A percentile compares a stretch with the other conserved stretches of the same genome.
phyloP scores from a whole-genome alignment of 2,113 vertebrate genomes.

The Shinisaurus crocodilurus region DNA sequence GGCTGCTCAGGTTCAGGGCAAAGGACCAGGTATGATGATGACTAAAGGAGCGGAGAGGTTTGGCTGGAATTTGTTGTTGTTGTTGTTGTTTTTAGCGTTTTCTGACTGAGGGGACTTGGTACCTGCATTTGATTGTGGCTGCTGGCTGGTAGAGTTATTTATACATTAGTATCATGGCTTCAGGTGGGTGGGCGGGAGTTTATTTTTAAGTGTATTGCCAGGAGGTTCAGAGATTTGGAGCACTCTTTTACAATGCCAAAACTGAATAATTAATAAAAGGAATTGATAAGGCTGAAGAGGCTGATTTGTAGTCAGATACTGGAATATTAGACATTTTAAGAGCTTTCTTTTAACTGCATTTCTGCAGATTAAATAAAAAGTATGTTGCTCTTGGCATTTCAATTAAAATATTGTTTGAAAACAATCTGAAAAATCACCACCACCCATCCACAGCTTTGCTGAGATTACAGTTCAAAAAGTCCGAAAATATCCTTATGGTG shows the following conservation, averaged over 20 bases:
- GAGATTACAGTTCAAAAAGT: neutral
- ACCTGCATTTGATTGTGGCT: neutral
- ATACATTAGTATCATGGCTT: neutral
- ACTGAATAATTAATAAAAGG: slow-evolving; percentile 14
- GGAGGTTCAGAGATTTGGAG: neutral
- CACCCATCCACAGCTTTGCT: neutral
- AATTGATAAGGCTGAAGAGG: neutral
- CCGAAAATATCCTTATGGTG: neutral
- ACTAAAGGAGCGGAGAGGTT: neutral
- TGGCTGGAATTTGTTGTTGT: too few relatives aligned
- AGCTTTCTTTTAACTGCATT: neutral
- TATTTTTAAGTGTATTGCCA: neutral
- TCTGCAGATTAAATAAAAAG: neutral
- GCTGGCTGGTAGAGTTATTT: neutral
- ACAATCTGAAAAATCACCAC: neutral
- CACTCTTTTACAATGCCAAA: neutral
- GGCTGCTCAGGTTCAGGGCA: neutral
- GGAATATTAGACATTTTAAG: neutral
- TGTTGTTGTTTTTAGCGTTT: neutral
- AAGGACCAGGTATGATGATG: neutral
- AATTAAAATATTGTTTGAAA: slow-evolving; percentile 2
- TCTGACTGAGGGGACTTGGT: neutral
- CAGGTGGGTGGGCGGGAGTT: neutral
- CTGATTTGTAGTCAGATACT: neutral
- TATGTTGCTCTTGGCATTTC: neutral